Evolutionary conservation across 2,113 vertebrate species (phyloP), one percentile per base, ranked within the genome.

Genomic region (Salvelinus namaycush): DNA sequence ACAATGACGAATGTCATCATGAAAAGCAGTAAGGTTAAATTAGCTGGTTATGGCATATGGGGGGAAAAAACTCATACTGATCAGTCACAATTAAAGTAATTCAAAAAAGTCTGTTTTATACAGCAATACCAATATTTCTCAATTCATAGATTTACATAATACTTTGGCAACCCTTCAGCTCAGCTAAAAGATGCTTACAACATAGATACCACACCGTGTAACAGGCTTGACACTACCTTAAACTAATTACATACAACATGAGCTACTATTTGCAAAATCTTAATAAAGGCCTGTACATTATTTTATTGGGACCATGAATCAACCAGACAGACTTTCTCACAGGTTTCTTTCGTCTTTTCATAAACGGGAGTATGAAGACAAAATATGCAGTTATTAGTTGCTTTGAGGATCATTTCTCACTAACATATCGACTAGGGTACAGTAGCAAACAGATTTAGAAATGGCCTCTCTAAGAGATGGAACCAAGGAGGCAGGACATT

Each of bases 81-180:
- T 75, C 27, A 75, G 34, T 65, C 49, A 69, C 51, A 26, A 29
- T 49, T 71, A 5, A 72, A 59, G 22, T n/a, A 70, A 66, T 73
- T 3, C 39, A 54, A 68, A 39, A 24, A 12, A 22, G 76, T 48
- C 34, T 68, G 78, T 83, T 79, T 83, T 29, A n/a, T 49, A 48
- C 39, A 84, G 78, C 81, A 88, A 86, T 81, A 78, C 71, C 2
- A 80, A 76, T 88, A 90, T 90, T 90, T 86, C 86, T 89, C 20
- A 75, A 80, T 89, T 92, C 87, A 90, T 90, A 87, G 11, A 83
- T 81, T 85, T 84, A 86, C 80, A 89, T 87, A 65, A 86, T 82
- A 68, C 68, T 79, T 71, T 82, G 86, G 86, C 87, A 90, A 87
- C 77, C 67, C 7, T 22, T 89, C 89, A 90, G 87, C 86, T 87